Conservation (phyloP, 2,888 invertebrate species). For the Mactromeris polynyma region DNA sequence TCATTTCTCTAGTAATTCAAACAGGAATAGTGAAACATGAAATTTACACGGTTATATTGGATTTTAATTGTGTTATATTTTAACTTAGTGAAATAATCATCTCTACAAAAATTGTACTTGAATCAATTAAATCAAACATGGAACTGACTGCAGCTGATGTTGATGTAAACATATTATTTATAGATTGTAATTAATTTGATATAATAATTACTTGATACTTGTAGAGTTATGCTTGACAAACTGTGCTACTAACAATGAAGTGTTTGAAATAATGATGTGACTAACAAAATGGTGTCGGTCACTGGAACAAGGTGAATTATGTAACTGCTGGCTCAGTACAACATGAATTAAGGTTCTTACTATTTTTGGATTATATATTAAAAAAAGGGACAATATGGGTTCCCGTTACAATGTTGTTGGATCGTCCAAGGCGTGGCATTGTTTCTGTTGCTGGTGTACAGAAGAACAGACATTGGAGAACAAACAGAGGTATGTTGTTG, state of each 20-base stretch:
- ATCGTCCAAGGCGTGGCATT: slow-evolving; percentile 61
- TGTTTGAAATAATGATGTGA: not conserved
- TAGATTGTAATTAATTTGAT: too few species aligned
- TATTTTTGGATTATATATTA: not conserved
- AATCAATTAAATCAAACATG: not conserved
- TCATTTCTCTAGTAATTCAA: not conserved
- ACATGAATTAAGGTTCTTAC: not conserved
- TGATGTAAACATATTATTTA: not conserved
- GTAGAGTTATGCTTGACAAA: too few species aligned
- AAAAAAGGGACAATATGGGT: slow-evolving; percentile 37
- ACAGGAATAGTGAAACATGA: not conserved
- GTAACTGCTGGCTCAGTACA: not conserved
- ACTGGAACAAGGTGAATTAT: too few species aligned
- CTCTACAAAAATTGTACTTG: not conserved
- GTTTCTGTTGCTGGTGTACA: slow-evolving; percentile 65
- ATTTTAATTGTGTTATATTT: not conserved
- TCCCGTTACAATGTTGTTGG: slow-evolving; percentile 55
- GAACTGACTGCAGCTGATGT: not conserved
- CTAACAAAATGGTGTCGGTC: not conserved
- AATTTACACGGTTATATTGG: not conserved
- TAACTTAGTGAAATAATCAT: not conserved
- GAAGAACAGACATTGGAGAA: slow-evolving; percentile 47
- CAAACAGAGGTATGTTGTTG: slow-evolving; percentile 19
- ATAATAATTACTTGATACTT: too few species aligned
- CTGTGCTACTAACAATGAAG: not conserved